A percentile compares a stretch with the other conserved stretches of the same genome.
phyloP scores from a whole-genome alignment of 2,888 invertebrate species.

The Baccha elongata region DNA sequence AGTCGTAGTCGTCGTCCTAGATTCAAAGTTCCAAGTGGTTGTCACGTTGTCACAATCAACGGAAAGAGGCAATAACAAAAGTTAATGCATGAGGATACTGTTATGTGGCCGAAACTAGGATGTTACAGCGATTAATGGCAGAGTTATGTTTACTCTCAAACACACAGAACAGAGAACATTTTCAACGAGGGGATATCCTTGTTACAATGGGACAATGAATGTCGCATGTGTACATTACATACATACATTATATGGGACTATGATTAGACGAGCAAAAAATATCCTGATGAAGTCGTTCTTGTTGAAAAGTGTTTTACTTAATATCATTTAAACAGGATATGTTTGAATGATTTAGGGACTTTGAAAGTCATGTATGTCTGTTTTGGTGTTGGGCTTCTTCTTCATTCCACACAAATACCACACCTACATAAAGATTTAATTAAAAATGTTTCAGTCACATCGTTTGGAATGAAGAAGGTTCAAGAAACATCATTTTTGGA shows the following conservation, averaged over 20 bases:
- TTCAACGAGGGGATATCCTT: slow-evolving; percentile 25
- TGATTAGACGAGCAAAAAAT: slow-evolving; percentile 25
- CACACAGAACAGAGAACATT: not conserved
- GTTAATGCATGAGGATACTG: slow-evolving; percentile 54
- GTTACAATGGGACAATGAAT: slow-evolving; percentile 44
- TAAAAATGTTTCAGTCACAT: slow-evolving; percentile 31
- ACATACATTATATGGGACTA: not conserved
- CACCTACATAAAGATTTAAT: slow-evolving; percentile 25
- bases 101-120: slow-evolving; percentile 54
- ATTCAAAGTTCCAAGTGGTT: slow-evolving; percentile 61
- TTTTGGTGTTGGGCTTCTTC: not conserved
- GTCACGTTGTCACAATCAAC: slow-evolving; percentile 70
- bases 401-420: not conserved
- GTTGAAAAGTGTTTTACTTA: slow-evolving; percentile 5
- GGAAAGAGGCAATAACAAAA: slow-evolving; percentile 69
- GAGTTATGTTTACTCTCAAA: slow-evolving; percentile 49
- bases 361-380: not conserved
- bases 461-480: not conserved
- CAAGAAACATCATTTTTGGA: slow-evolving; percentile 24
- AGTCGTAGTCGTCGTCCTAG: slow-evolving; percentile 12
- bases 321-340: slow-evolving; percentile 8
- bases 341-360: slow-evolving; percentile 15
- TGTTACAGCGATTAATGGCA: slow-evolving; percentile 68
- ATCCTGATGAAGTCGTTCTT: slow-evolving; percentile 41
- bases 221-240: too few species aligned